Evolutionary conservation across 1,140 invertebrate species (phyloP).

Genomic region (Teleopsis dalmanni): DNA sequence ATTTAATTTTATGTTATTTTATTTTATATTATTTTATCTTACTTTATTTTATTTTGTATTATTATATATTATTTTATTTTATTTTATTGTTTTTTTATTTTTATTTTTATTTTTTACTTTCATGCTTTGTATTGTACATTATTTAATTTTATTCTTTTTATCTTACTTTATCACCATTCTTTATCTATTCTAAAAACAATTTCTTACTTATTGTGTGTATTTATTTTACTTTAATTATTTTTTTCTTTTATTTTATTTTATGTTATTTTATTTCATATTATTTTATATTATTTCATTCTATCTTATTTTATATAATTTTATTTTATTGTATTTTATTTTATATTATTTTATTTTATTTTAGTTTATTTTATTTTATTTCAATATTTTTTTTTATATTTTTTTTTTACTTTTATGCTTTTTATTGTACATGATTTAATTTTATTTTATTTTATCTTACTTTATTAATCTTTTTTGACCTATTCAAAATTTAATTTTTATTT

Average conservation of each 20-base stretch:
- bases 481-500: no score
- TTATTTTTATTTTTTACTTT: background rate
- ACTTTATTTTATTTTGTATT: background rate
- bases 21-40: background rate
- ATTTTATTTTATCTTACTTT: no score
- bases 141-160: background rate
- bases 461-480: no score
- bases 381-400: no score
- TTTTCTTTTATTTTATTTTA: background rate
- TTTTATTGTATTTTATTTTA: no score
- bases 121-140: background rate
- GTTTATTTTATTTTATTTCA: no score
- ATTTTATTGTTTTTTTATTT: background rate
- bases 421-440: no score
- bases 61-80: background rate
- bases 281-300: no score
- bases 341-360: no score
- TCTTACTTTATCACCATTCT: background rate
- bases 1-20: background rate
- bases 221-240: background rate
- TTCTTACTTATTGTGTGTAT: background rate
- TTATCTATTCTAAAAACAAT: background rate
- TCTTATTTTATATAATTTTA: no score
- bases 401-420: no score
- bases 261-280: no score